Percentiles rank a stretch among this genome's conserved stretches.
phyloP scores from a whole-genome alignment of 2,797 vertebrate species.

The Channallabes apus region DNA sequence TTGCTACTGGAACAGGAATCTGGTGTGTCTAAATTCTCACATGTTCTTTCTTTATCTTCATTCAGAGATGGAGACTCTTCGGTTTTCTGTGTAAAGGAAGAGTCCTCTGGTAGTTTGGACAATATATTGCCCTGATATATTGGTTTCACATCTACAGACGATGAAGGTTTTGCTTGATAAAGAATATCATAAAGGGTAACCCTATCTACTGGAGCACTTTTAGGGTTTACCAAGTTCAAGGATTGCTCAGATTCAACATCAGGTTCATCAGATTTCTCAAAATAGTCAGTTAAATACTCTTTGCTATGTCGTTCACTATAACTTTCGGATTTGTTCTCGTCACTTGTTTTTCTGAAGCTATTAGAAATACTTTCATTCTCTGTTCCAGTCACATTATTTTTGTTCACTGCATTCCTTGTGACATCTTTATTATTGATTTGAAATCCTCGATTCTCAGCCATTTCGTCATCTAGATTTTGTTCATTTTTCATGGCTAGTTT shows the following conservation, averaged over 20 bases:
- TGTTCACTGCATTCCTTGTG: slow-evolving; percentile 5
- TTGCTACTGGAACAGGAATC: slow-evolving; percentile 66
- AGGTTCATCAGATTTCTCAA: slow-evolving; percentile 19
- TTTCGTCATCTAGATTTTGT: neutral
- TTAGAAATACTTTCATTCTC: slow-evolving; percentile 44
- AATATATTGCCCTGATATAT: slow-evolving; percentile 39
- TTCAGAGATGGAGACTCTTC: slow-evolving; percentile 54
- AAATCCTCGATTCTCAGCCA: neutral
- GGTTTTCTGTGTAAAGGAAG: slow-evolving; percentile 10
- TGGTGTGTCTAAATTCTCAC: slow-evolving; percentile 54
- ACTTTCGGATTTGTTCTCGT: slow-evolving; percentile 44
- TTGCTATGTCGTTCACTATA: slow-evolving; percentile 51
- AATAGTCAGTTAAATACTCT: slow-evolving; percentile 47
- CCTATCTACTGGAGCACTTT: slow-evolving; percentile 40
- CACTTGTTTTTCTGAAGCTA: slow-evolving; percentile 21
- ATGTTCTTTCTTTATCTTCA: slow-evolving; percentile 57
- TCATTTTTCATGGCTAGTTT: slow-evolving; percentile 3
- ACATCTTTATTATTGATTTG: neutral
- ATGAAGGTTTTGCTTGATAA: slow-evolving; percentile 23
- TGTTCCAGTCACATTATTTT: neutral
- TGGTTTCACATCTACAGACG: neutral
- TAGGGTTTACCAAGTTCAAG: slow-evolving; percentile 46
- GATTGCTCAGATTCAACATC: slow-evolving; percentile 2
- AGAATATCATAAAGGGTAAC: slow-evolving; percentile 50
- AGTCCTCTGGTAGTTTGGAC: slow-evolving; percentile 75